Percentiles rank a stretch among this genome's conserved stretches.
phyloP scores from a whole-genome alignment of 2,888 invertebrate species.

The Altica lythri region DNA sequence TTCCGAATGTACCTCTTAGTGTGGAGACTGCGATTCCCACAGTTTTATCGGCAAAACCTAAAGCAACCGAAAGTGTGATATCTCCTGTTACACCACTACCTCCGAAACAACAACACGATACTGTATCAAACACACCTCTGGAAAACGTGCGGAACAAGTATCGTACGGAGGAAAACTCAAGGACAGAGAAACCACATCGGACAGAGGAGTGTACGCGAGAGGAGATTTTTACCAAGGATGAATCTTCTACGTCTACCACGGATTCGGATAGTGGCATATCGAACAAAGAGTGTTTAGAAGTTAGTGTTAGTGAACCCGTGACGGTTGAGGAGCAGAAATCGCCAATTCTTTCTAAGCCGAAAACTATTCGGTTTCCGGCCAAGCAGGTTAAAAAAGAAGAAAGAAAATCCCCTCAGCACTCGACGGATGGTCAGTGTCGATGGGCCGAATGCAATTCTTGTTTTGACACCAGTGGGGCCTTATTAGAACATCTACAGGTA shows the following conservation, averaged over 20 bases:
- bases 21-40: constrained; percentile 55
- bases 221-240: constrained; percentile 31
- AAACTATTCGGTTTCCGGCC: constrained; percentile 80
- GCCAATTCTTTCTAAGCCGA: constrained; percentile 80
- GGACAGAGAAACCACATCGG: constrained; percentile 39
- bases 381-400: constrained; percentile 55
- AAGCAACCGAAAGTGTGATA: constrained; percentile 36
- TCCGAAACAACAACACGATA: constrained; percentile 32
- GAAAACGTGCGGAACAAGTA: constrained; percentile 36
- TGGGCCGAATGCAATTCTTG: constrained; percentile 83
- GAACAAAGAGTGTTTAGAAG: constrained; percentile 48
- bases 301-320: constrained; percentile 47
- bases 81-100: constrained; percentile 22
- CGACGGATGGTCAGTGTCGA: constrained; percentile 64
- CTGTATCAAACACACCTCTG: constrained; percentile 35
- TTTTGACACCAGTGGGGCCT: constrained; percentile 79
- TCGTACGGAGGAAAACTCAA: constrained; percentile 33
- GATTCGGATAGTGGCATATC: constrained; percentile 53
- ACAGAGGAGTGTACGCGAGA: constrained; percentile 39
- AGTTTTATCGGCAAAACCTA: constrained; percentile 52
- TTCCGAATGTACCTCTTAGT: constrained; percentile 41
- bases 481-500: constrained; percentile 87
- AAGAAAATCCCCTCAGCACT: constrained; percentile 49
- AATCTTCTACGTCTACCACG: constrained; percentile 43
- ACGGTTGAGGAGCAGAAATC: constrained; percentile 62